Evolutionary conservation across 2,113 vertebrate genomes (phyloP).

Genomic region (Phocoena phocoena): DNA sequence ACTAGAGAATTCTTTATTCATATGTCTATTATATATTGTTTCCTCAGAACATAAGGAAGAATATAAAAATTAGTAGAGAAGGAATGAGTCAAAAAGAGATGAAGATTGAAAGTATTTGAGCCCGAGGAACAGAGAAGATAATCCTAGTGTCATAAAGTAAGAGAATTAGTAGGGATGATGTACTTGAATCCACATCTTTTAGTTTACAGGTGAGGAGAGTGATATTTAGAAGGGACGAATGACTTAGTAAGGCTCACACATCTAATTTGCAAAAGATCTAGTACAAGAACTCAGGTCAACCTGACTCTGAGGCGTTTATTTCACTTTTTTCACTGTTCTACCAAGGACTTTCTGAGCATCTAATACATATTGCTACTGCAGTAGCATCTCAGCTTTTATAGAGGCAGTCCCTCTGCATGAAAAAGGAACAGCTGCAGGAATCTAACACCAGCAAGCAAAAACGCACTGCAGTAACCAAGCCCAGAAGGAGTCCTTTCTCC

Average conservation of each 20-base stretch:
- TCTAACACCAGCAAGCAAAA: slow-evolving; percentile 39
- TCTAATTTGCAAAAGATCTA: not conserved
- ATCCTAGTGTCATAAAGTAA: not conserved
- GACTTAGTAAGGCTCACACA: not conserved
- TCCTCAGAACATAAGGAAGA: not conserved
- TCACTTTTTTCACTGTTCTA: not conserved
- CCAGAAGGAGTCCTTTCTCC: slow-evolving; percentile 39
- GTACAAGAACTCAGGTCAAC: not conserved
- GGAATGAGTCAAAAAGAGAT: not conserved
- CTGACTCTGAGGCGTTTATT: not conserved
- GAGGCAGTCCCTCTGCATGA: not conserved
- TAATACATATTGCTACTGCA: not conserved
- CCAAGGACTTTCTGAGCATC: not conserved
- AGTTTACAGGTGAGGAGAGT: not conserved
- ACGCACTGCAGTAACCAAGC: slow-evolving; percentile 12
- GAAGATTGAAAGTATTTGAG: not conserved
- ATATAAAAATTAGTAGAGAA: not conserved
- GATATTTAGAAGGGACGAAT: not conserved
- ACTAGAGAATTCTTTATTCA: not conserved
- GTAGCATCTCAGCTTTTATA: slow-evolving; percentile 22
- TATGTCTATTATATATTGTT: not conserved
- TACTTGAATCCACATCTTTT: slow-evolving; percentile 32
- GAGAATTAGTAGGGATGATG: not conserved
- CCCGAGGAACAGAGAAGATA: not conserved
- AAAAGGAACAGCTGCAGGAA: slow-evolving; percentile 50